Conservation (phyloP, 2,888 invertebrate genomes). For the Ochropacha duplaris region DNA sequence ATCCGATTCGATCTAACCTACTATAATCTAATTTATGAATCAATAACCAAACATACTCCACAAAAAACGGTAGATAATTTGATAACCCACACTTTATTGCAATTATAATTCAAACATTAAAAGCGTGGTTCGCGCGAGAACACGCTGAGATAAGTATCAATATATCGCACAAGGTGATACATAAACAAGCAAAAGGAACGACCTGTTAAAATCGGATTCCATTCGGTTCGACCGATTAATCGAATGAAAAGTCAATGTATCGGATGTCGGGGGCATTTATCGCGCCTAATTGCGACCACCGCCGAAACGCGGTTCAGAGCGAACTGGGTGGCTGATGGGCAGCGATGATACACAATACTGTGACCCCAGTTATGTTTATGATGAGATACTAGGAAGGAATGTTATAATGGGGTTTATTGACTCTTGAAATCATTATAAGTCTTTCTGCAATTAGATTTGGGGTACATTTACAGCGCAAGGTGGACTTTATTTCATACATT, state of each 20-base stretch:
- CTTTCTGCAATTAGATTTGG: too few relatives aligned
- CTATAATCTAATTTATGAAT: background rate
- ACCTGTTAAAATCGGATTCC: constrained; percentile 68
- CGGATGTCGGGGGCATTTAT: constrained; percentile 74
- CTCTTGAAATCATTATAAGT: background rate
- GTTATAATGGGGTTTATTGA: background rate
- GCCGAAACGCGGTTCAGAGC: constrained; percentile 60
- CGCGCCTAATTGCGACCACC: constrained; percentile 77
- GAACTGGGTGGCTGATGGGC: constrained; percentile 69
- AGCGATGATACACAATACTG: constrained; percentile 43
- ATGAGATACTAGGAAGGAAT: constrained; percentile 27
- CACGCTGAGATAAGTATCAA: constrained; percentile 44
- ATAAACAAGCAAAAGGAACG: constrained; percentile 70
- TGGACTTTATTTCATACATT: too few relatives aligned
- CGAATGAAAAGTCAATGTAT: constrained; percentile 66
- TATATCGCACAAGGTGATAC: constrained; percentile 57
- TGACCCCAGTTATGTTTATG: constrained; percentile 31
- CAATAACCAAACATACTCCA: background rate
- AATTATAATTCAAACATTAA: constrained; percentile 18
- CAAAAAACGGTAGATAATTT: constrained; percentile 1
- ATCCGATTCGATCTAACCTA: background rate
- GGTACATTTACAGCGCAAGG: too few relatives aligned
- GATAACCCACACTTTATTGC: constrained; percentile 10
- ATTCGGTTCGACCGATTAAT: constrained; percentile 70
- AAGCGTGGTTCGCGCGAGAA: constrained; percentile 28